Evolutionary conservation across 1,140 invertebrate genomes (phyloP), one percentile per base, ranked within the genome.

Genomic region (Drosophila kikkawai): DNA sequence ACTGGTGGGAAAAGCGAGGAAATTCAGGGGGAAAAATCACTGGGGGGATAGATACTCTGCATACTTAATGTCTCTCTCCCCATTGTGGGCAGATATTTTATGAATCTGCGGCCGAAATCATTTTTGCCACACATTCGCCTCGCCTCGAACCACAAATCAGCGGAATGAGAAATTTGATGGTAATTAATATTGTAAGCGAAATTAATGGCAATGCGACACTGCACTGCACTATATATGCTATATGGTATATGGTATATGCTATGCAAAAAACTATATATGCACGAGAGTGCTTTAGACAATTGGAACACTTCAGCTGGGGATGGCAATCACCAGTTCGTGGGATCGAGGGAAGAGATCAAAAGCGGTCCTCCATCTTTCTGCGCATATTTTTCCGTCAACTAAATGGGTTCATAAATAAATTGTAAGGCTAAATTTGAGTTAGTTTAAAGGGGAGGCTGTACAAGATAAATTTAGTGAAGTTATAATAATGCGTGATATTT

Each of bases 121-220:
- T 87, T 87, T 77, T 69, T 80, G 83, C 82, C 77, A 87, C 83
- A 78, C 84, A 87, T 80, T 84, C 67, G 69, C 73, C 65, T 64
- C 64, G 69, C 53, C 55, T 51, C 56, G 68, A 56, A 59, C 84
- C 85, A 88, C 84, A 88, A 88, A 88, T 88, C 85, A 88, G 69
- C 85, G 81, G 84, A 61, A 88, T 84, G 84, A 88, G 80, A 88
- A 84, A 88, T 88, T 88, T 84, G 80, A 80, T 84, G 85, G 84
- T 90, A 88, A 88, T 88, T 88, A 88, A 88, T 88, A 88, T 86
- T 86, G 84, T 80, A 88, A 88, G 84, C 75, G 75, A 78, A 78
- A 78, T 78, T 78, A 78, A 78, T 78, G 75, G 75, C 75, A 68
- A 78, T 78, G 75, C 74, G 75, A 77, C 75, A 78, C 75, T 69